These are phyloP conservation scores for Hypomesus transpacificus DNA, from an alignment of 2,113 vertebrate species.

Conservation along the genomic window DNA sequence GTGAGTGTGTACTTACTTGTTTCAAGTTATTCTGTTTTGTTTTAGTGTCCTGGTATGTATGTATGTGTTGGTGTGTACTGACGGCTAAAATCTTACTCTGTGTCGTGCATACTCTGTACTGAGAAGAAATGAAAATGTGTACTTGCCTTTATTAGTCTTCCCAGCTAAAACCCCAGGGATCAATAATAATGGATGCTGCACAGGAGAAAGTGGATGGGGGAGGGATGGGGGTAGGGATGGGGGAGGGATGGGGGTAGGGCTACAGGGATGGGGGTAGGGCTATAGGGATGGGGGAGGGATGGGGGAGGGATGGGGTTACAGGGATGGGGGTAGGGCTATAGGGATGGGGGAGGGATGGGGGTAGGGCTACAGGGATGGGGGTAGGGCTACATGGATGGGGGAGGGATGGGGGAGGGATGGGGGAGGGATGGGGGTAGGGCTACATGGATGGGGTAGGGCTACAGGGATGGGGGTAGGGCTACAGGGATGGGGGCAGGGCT, in stretches of 20 bases:
- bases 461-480: neutral
- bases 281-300: no score
- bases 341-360: neutral
- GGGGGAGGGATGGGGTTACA: neutral
- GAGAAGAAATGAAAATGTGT: conserved; percentile 35
- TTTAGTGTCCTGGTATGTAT: neutral
- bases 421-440: no score
- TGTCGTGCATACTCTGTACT: neutral
- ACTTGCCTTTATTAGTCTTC: conserved; percentile 38
- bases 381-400: no score
- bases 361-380: no score
- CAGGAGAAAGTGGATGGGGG: neutral
- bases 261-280: no score
- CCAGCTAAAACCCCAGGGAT: conserved; percentile 43
- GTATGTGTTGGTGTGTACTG: conserved; percentile 2
- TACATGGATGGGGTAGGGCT: no score
- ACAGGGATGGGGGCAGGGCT: neutral
- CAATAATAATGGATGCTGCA: conserved; percentile 38
- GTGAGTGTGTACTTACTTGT: neutral
- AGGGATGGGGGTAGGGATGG: neutral
- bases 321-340: neutral
- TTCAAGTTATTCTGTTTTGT: no score
- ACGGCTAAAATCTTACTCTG: no score
- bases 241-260: neutral
- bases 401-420: neutral